Conservation (phyloP, 2,888 invertebrate species). For the Brenthis hecate region DNA sequence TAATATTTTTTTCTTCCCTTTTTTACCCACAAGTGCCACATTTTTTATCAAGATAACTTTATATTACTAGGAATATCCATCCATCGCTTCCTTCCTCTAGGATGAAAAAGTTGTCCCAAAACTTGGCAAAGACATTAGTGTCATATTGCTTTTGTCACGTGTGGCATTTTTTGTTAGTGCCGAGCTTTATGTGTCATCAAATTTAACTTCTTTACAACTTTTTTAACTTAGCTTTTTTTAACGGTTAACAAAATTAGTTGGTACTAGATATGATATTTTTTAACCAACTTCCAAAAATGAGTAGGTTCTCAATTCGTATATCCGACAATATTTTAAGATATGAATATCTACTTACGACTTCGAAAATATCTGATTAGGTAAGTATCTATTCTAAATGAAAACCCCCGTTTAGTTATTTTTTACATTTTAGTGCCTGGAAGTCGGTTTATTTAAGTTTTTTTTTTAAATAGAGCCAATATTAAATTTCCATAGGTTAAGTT, state of each 20-base stretch:
- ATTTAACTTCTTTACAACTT: constrained; percentile 71
- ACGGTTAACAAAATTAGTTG: neutral
- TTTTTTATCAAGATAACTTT: neutral
- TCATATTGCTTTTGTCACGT: constrained; percentile 63
- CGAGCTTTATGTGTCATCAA: constrained; percentile 60
- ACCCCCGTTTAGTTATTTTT: no score
- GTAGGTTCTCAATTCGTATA: no score
- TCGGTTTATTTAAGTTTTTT: no score
- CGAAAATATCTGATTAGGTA: no score
- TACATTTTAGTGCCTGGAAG: no score
- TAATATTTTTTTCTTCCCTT: no score
- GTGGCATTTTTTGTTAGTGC: constrained; percentile 62
- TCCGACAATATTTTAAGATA: no score
- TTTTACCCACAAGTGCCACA: no score
- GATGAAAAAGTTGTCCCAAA: constrained; percentile 42
- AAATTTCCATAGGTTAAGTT: no score
- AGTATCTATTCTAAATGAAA: no score
- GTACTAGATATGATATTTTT: neutral
- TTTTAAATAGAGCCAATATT: neutral
- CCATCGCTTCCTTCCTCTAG: constrained; percentile 37
- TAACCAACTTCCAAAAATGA: no score
- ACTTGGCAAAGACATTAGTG: constrained; percentile 59
- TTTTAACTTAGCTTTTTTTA: constrained; percentile 34
- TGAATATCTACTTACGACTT: no score
- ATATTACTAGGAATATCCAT: constrained; percentile 34